Conservation (phyloP, 1,140 invertebrate species). For the Aphelenchoides avenae region DNA sequence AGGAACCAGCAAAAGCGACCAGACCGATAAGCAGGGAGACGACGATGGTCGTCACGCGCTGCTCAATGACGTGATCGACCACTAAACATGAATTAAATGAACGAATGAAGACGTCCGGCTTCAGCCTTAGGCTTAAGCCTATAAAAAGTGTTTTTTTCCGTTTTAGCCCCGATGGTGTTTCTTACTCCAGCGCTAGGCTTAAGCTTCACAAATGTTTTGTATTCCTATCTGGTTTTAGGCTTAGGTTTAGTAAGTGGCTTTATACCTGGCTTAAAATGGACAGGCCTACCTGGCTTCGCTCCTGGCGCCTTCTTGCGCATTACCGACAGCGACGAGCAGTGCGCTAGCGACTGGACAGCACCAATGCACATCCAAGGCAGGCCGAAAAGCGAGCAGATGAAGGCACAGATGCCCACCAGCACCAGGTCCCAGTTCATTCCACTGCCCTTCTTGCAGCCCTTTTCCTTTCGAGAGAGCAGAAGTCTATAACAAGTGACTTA, state of each 20-base stretch:
- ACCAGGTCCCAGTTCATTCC: conserved; percentile 92
- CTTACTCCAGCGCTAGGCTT: too few relatives aligned
- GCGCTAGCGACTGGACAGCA: conserved; percentile 83
- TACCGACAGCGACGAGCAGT: conserved; percentile 81
- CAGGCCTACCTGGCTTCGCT: conserved; percentile 67
- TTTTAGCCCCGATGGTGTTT: too few relatives aligned
- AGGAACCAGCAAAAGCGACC: conserved; percentile 66
- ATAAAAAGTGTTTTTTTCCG: too few relatives aligned
- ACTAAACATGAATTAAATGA: conserved; percentile 23
- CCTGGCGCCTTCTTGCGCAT: conserved; percentile 76
- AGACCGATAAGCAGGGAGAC: conserved; percentile 38
- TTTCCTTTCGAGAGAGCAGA: conserved; percentile 85
- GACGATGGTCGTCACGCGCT: conserved; percentile 44
- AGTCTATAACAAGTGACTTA: too few relatives aligned
- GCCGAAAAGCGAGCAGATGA: conserved; percentile 64
- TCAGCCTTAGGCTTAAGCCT: too few relatives aligned
- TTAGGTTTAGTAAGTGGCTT: too few relatives aligned
- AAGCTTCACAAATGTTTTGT: too few relatives aligned
- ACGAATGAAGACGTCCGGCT: too few relatives aligned
- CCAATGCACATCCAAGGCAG: conserved; percentile 90
- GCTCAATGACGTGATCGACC: conserved; percentile 39
- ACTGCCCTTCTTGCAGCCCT: conserved; percentile 78
- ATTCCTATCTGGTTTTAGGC: too few relatives aligned
- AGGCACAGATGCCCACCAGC: conserved; percentile 75
- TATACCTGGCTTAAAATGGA: too few relatives aligned